A percentile compares a stretch with the other conserved stretches of the same genome.
Conservation (phyloP, 2,113 vertebrate genomes). For the Alethe castanea region DNA sequence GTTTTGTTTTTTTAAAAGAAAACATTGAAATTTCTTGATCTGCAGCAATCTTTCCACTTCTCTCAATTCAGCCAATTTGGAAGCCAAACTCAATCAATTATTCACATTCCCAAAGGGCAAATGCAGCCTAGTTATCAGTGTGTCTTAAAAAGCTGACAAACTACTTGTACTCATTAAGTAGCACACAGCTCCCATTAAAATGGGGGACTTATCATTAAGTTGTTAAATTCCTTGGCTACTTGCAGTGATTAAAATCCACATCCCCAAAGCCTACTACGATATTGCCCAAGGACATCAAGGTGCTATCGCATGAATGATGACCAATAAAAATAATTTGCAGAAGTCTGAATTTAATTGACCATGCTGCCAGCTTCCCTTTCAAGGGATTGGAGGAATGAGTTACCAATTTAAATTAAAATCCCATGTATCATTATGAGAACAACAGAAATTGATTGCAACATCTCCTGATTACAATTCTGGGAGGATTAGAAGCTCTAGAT, state of each 20-base stretch:
- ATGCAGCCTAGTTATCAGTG: background rate
- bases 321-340: slow-evolving; percentile 41
- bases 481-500: background rate
- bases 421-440: background rate
- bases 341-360: slow-evolving; percentile 18
- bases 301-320: slow-evolving; percentile 6
- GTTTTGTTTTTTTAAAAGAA: background rate
- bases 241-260: slow-evolving; percentile 15
- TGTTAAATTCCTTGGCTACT: slow-evolving; percentile 34
- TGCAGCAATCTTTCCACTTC: background rate
- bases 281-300: background rate
- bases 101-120: background rate
- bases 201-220: slow-evolving; percentile 2
- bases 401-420: slow-evolving; percentile 20
- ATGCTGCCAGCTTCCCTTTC: background rate
- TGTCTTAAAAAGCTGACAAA: slow-evolving; percentile 29
- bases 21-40: background rate
- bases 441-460: slow-evolving; percentile 19
- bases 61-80: background rate
- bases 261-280: background rate
- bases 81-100: slow-evolving; percentile 13
- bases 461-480: background rate
- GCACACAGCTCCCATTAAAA: slow-evolving; percentile 15
- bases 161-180: slow-evolving; percentile 27
- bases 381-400: background rate